A percentile compares a stretch with the other conserved stretches of the same genome.
Conservation (phyloP, 2,797 vertebrate species). For the Platalea minor region DNA sequence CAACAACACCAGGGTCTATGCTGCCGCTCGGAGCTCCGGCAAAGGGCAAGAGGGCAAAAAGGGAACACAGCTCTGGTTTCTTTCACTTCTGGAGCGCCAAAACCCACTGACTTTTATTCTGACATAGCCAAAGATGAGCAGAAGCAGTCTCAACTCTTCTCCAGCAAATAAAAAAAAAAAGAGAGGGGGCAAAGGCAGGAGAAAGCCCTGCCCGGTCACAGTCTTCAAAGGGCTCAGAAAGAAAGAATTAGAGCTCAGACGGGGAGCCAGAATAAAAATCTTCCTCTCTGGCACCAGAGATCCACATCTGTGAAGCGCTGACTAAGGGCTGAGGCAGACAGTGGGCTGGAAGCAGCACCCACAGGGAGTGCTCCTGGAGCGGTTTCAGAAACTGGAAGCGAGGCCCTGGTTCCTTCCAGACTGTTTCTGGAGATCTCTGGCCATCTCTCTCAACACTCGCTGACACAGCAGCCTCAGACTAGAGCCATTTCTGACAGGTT, state of each 20-base stretch:
- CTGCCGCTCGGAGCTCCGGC: not conserved
- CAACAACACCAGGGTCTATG: not conserved
- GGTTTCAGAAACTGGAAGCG: not conserved
- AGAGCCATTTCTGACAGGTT: not conserved
- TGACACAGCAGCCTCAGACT: not conserved
- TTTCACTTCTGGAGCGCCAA: not conserved
- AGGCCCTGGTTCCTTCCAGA: not conserved
- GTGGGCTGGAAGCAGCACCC: not conserved
- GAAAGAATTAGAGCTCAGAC: not conserved
- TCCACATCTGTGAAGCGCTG: slow-evolving; percentile 16
- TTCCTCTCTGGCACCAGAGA: slow-evolving; percentile 9
- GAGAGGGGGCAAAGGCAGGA: not conserved
- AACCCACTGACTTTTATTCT: not conserved
- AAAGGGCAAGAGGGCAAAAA: not conserved
- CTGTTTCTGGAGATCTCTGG: not conserved
- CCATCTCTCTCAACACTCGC: not conserved
- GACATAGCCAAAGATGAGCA: not conserved
- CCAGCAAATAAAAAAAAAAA: not conserved
- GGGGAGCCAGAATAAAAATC: not conserved
- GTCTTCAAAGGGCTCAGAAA: not conserved
- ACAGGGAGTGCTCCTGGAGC: not conserved
- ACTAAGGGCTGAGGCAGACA: not conserved
- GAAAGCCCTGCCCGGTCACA: not conserved
- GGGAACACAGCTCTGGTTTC: not conserved
- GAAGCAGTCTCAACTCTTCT: not conserved